Evolutionary conservation across 2,797 vertebrate species (phyloP), one percentile per base, ranked within the genome.

Genomic region (Danio albolineatus): DNA sequence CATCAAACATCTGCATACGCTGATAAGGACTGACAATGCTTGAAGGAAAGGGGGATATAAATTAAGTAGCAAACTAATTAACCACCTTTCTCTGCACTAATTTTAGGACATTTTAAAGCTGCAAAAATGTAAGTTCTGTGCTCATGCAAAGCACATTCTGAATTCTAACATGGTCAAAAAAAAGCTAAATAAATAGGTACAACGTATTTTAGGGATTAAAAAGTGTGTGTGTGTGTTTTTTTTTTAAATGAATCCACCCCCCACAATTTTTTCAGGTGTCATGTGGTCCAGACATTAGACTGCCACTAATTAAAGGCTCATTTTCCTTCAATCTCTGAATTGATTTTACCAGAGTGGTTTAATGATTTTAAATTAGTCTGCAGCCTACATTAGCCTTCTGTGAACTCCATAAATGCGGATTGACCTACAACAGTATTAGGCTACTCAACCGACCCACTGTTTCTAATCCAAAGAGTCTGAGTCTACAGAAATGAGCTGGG

Each of bases 281-380:
- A 38, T 19, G 38, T 10, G 67, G 57, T 79, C 49, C 67, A 44
- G 38, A 72, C 69, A 56, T 21, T 72, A 70, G 57, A 71, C 66
- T n/a, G 53, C 7, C 54, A 16, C 44, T 79, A 73, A 79, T 79
- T 79, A 79, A 72, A 57, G 49, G 69, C 49, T 79, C 38, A 54
- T 71, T 79, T 61, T 73, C 49, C 28, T 73, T 65, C 59, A 19
- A 14, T 46, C 69, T 64, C 57, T 79, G 16, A 44, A 79, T 79
- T 79, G 77, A 79, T 79, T 79, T 73, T 54, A 64, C 39, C 39
- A 79, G 69, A 79, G 77, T 57, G 69, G 16, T 79, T 78, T 79
- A 79, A 79, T 28, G 77, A 79, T 79, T 79, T 73, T 73, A 64
- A 64, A 72, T 79, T 46, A 73, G 77, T 79, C 77, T 48, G 49